These are phyloP conservation scores for Meandrina meandrites DNA, from an alignment of 92 coral and sea anemone genomes.

Conservation along the genomic window DNA sequence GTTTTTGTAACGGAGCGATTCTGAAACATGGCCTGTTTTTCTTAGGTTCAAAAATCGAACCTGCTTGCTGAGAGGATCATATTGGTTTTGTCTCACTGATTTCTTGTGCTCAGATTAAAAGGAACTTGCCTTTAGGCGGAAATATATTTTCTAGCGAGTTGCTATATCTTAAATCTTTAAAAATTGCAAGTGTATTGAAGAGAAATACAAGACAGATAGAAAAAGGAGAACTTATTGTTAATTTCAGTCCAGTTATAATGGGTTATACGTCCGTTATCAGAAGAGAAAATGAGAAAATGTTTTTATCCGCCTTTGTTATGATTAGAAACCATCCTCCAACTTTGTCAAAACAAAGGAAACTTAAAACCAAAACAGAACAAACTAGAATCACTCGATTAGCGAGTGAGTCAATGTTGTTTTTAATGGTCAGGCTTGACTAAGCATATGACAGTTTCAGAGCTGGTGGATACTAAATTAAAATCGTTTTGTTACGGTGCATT, in stretches of 20 bases:
- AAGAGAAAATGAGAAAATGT: not conserved
- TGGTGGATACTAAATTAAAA: slow-evolving; percentile 31
- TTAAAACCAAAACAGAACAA: not conserved
- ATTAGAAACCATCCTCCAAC: not conserved
- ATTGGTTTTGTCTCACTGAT: too few relatives aligned
- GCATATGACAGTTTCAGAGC: slow-evolving; percentile 4
- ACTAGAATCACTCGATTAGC: not conserved
- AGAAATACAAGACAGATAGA: not conserved
- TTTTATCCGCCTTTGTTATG: not conserved
- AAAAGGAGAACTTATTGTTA: not conserved
- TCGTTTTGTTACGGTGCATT: not conserved
- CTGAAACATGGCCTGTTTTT: too few relatives aligned
- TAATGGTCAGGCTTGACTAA: slow-evolving; percentile 13
- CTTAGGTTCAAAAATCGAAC: too few relatives aligned
- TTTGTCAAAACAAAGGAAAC: not conserved
- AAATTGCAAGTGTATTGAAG: too few relatives aligned
- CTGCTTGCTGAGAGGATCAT: too few relatives aligned
- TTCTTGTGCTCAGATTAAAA: too few relatives aligned
- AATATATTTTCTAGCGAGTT: too few relatives aligned
- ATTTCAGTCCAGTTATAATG: not conserved
- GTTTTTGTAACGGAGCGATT: too few relatives aligned
- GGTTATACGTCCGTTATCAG: not conserved
- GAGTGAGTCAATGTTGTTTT: not conserved
- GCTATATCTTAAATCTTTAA: too few relatives aligned
- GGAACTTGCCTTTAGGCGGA: too few relatives aligned